Conservation (phyloP, 2,888 invertebrate species). For the Argyresthia goedartella region DNA sequence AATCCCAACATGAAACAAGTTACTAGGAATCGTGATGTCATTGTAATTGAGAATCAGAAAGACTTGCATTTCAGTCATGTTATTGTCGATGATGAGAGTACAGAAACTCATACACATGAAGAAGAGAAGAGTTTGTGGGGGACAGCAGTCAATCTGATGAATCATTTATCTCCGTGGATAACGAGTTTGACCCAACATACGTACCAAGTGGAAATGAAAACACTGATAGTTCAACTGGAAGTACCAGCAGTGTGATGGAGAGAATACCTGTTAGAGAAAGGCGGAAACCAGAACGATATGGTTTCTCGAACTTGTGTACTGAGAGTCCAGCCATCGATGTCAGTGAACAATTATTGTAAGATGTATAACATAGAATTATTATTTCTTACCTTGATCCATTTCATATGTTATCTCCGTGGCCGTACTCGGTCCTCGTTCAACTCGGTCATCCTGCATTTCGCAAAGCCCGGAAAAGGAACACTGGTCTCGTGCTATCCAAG, state of each 20-base stretch:
- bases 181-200: background rate
- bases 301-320: slow-evolving; percentile 4
- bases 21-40: slow-evolving; percentile 16
- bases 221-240: background rate
- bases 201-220: background rate
- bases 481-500: slow-evolving; percentile 12
- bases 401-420: too few species aligned
- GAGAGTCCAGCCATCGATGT: slow-evolving; percentile 2
- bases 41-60: background rate
- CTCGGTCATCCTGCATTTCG: too few species aligned
- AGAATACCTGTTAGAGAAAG: background rate
- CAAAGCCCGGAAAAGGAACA: slow-evolving; percentile 11
- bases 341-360: slow-evolving; percentile 4
- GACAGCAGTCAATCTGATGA: background rate
- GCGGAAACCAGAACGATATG: slow-evolving; percentile 4
- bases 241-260: background rate
- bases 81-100: background rate
- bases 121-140: background rate
- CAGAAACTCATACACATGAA: background rate
- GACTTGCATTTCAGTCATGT: background rate
- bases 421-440: too few species aligned
- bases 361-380: too few species aligned
- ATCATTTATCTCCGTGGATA: background rate
- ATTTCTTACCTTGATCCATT: too few species aligned
- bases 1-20: too few species aligned